Percentiles rank a stretch among this genome's conserved stretches.
Evolutionary conservation across 2,113 vertebrate genomes (phyloP).

Genomic region (Dolichallabes microphthalmus): DNA sequence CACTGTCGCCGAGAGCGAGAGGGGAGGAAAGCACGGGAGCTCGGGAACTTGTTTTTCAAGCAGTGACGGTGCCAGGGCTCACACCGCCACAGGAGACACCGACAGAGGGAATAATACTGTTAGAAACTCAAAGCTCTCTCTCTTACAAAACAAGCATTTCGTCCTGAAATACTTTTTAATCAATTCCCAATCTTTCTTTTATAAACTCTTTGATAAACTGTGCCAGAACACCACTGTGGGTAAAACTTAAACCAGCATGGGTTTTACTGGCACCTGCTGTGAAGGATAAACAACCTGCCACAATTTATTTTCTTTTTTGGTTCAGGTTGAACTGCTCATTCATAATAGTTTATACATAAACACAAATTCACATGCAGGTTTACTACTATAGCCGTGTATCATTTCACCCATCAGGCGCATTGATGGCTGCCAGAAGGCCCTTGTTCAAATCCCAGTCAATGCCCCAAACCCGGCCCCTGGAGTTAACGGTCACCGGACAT

Average conservation of each 20-base stretch:
- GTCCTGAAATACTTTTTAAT: background rate
- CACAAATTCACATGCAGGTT: background rate
- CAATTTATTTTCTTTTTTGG: background rate
- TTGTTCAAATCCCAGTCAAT: no score
- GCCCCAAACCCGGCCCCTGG: no score
- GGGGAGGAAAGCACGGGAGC: conserved; percentile 10
- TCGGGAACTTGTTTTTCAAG: conserved; percentile 37
- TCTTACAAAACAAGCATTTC: background rate
- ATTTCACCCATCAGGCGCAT: background rate
- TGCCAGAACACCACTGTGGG: background rate
- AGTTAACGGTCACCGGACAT: no score
- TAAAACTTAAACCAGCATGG: background rate
- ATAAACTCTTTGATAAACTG: background rate
- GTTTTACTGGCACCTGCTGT: background rate
- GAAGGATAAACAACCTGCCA: no score
- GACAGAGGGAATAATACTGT: conserved; percentile 27
- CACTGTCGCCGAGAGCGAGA: conserved; percentile 16
- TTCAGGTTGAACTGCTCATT: background rate
- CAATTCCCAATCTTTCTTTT: background rate
- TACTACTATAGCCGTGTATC: no score
- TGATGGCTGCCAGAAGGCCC: no score
- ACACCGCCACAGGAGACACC: background rate
- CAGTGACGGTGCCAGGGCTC: background rate
- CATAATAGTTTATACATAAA: background rate
- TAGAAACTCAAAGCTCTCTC: background rate